phyloP scores from a whole-genome alignment of 2,797 vertebrate genomes.

The Platalea minor region DNA sequence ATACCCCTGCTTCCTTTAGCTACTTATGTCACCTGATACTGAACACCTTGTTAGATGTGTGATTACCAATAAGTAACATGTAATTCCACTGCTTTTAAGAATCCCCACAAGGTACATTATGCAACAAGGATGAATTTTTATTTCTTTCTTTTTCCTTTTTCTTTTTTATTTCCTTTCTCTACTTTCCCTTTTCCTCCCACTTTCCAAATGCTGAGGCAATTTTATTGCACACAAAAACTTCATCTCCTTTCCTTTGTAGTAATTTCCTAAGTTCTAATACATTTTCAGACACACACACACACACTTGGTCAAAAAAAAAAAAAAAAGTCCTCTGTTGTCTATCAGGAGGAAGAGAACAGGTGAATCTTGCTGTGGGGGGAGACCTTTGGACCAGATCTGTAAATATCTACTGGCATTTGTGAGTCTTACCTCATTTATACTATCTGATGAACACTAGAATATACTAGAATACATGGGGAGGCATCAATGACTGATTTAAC shows the following conservation, averaged over 20 bases:
- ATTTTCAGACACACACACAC: background rate
- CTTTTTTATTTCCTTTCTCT: background rate
- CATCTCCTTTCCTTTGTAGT: background rate
- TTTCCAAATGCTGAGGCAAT: background rate
- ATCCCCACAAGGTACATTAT: background rate
- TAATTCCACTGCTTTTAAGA: slow-evolving; percentile 35
- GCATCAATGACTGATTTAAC: background rate
- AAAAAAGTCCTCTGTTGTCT: background rate
- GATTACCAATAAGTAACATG: slow-evolving; percentile 36
- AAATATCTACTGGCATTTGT: background rate
- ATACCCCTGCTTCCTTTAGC: background rate
- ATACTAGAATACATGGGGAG: background rate
- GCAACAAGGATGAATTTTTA: background rate
- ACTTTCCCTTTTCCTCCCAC: background rate
- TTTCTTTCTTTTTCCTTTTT: background rate
- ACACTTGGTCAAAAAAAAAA: background rate
- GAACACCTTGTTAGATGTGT: slow-evolving; percentile 28
- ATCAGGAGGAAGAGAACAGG: background rate
- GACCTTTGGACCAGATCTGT: background rate
- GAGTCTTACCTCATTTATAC: background rate
- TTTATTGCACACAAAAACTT: background rate
- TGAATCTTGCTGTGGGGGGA: background rate
- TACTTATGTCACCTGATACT: slow-evolving; percentile 6
- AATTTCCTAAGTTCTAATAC: background rate
- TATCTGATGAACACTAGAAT: background rate